Base-by-base conservation (phyloP, 2,113 vertebrate species). In the Dolichotis patagonum region DNA sequence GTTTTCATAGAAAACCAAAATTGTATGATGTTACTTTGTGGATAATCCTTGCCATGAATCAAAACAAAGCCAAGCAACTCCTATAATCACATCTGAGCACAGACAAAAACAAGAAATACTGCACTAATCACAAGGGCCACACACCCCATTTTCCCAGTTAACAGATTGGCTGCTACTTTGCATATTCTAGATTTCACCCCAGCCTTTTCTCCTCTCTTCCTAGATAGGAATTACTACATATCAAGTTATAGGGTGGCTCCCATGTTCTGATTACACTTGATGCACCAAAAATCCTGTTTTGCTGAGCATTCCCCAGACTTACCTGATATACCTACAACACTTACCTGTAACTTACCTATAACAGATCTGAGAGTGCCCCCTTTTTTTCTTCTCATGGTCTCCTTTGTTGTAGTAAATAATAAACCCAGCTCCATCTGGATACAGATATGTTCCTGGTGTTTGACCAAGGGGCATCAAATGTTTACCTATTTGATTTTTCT, bases 401-500 rank as follows among this genome's bases (percentile, higher is more conserved):
- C 41, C 17, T 22, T 85, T 89, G 41, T 22, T 69, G 2, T 38
- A 78, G 43, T 65, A 94, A 90, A 92, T 73, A 90, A 93, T 88
- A 90, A 90, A 78, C 38, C 20, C 24, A 52, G 7, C 20, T 91
- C 93, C 85, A 14, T 71, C 77, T 67, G 67, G 90, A 81, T 78
- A 60, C 35, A 92, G 81, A 20, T 88, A 38, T 81, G 52, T 49
- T 96, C 49, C 26, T 88, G 16, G 80, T 38, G 11, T 84, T 85
- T 85, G 35, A 5, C 46, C 86, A 38, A 73, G 75, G 12, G 54
- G 85, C 43, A 85, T 87, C 26, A 28, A 91, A 11, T 8, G 67
- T 91, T 89, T 93, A 85, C n/a, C 62, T 52, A 90, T 85, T 87
- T 90, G 8, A 95, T 93, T 75, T 97, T 96, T 92, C 43, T 56